A percentile compares a stretch with the other conserved stretches of the same genome.
Evolutionary conservation across 2,797 vertebrate species (phyloP).

Genomic region (Pelodytes ibericus): DNA sequence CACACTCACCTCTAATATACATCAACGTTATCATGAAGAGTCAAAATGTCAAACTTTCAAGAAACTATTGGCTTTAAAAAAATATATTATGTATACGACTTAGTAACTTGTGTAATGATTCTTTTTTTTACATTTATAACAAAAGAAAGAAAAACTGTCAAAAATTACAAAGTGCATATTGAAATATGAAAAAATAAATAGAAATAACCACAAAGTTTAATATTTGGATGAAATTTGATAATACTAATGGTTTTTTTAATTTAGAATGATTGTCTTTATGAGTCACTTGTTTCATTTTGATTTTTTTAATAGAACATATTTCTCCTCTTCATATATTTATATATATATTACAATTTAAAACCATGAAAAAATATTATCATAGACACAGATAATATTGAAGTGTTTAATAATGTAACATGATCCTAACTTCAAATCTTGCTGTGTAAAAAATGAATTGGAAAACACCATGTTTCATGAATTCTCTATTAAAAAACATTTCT

Average conservation of each 20-base stretch:
- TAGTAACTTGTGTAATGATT: constrained; percentile 16
- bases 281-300: constrained; percentile 57
- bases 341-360: constrained; percentile 63
- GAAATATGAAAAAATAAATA: constrained; percentile 59
- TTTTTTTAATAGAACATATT: constrained; percentile 65
- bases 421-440: constrained; percentile 66
- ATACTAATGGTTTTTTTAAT: constrained; percentile 55
- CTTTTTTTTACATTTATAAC: constrained; percentile 8
- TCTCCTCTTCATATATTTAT: constrained; percentile 58
- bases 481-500: constrained; percentile 70
- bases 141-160: constrained; percentile 10
- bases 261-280: constrained; percentile 63
- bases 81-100: constrained; percentile 4
- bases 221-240: constrained; percentile 65
- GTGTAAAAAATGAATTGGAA: constrained; percentile 59
- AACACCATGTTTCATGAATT: constrained; percentile 62
- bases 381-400: constrained; percentile 66
- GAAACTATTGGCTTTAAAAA: constrained; percentile 33
- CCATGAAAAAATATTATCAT: constrained; percentile 70
- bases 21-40: neutral
- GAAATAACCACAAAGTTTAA: constrained; percentile 67
- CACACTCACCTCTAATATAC: neutral
- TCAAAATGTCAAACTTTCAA: constrained; percentile 25
- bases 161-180: constrained; percentile 53
- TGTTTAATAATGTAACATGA: constrained; percentile 63